phyloP scores from a whole-genome alignment of 1,140 invertebrate species.

The Neodiprion virginianus region DNA sequence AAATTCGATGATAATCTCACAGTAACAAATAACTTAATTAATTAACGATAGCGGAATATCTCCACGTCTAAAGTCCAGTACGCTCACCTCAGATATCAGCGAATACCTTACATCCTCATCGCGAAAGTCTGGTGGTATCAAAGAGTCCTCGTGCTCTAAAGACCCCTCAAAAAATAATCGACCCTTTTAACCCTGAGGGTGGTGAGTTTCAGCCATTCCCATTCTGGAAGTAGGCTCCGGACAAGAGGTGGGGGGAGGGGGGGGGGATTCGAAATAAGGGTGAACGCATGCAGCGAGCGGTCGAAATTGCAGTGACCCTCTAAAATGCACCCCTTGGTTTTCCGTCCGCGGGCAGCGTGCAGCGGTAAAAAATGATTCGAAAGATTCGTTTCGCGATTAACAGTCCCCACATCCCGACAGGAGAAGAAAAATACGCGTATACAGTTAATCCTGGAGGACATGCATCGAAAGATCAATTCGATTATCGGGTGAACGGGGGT shows the following conservation, averaged over 20 bases:
- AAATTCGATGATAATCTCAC: too few relatives aligned
- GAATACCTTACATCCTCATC: too few relatives aligned
- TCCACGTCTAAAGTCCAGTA: neutral
- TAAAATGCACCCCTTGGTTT: neutral
- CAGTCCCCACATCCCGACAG: too few relatives aligned
- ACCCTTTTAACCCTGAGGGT: neutral
- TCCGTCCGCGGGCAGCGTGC: neutral
- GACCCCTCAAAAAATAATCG: neutral
- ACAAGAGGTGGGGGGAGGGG: too few relatives aligned
- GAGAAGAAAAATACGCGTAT: too few relatives aligned
- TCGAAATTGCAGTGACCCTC: conserved; percentile 7
- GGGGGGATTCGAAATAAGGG: too few relatives aligned
- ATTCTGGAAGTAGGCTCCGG: neutral
- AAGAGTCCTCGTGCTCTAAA: neutral
- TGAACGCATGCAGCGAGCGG: neutral
- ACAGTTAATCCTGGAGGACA: too few relatives aligned
- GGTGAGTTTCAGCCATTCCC: neutral
- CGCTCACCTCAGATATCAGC: neutral
- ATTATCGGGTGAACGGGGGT: too few relatives aligned
- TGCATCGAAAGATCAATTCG: too few relatives aligned
- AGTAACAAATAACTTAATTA: too few relatives aligned
- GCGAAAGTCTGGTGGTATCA: neutral
- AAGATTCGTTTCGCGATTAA: conserved; percentile 4
- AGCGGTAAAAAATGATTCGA: neutral
- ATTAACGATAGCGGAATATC: too few relatives aligned